Percentiles rank a stretch among this genome's conserved stretches.
phyloP scores from a whole-genome alignment of 2,113 vertebrate genomes.

The Sinocyclocheilus anophthalmus region DNA sequence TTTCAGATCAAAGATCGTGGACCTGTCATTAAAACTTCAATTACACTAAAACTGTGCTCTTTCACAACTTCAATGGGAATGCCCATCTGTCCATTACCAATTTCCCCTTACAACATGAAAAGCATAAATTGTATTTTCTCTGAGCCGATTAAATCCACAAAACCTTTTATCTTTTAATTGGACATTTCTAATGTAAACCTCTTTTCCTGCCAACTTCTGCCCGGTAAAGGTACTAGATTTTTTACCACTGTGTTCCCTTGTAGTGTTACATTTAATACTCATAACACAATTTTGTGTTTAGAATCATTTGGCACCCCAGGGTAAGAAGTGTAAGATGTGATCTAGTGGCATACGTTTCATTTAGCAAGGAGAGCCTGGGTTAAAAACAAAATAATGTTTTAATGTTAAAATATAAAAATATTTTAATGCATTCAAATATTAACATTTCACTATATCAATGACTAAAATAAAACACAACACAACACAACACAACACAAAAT shows the following conservation, averaged over 20 bases:
- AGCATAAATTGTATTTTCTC: slow-evolving; percentile 44
- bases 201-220: slow-evolving; percentile 28
- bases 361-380: neutral
- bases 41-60: slow-evolving; percentile 26
- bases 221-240: neutral
- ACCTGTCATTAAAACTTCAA: slow-evolving; percentile 44
- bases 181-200: slow-evolving; percentile 34
- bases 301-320: neutral
- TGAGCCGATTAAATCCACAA: slow-evolving; percentile 34
- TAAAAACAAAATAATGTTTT: neutral
- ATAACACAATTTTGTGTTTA: slow-evolving; percentile 10
- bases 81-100: neutral
- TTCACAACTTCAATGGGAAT: slow-evolving; percentile 21
- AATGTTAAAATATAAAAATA: neutral
- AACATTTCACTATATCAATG: neutral
- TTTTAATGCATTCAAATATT: neutral
- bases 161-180: slow-evolving; percentile 53
- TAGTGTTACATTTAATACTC: slow-evolving; percentile 34
- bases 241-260: neutral
- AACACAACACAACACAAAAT: too few species aligned
- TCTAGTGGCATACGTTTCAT: neutral
- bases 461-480: neutral
- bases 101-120: slow-evolving; percentile 43
- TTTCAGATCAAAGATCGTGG: slow-evolving; percentile 46
- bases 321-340: neutral